phyloP scores from a whole-genome alignment of 1,140 invertebrate genomes.

The Bicyclus anynana region DNA sequence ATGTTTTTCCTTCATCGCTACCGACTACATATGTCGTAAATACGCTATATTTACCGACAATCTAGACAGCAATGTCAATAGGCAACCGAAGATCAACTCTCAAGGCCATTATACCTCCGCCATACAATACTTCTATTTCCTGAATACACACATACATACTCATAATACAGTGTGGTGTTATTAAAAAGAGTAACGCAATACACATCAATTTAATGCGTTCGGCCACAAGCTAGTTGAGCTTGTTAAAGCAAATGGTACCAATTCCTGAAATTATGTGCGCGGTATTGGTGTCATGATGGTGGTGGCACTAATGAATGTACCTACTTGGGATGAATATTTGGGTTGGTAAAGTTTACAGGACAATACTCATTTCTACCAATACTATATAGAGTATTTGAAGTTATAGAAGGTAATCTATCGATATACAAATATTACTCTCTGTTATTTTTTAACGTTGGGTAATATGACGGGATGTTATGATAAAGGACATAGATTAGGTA shows the following conservation, averaged over 20 bases:
- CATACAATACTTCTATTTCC: conserved; percentile 1
- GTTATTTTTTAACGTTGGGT: no score
- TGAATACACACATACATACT: conserved; percentile 4
- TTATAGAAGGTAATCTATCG: no score
- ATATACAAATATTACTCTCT: no score
- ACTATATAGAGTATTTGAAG: no score
- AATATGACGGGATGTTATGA: no score
- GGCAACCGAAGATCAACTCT: conserved; percentile 5
- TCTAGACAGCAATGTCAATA: background rate
- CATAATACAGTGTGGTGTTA: conserved; percentile 1
- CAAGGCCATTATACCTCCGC: conserved; percentile 10
- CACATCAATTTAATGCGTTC: conserved; percentile 53
- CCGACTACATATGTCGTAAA: no score
- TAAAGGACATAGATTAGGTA: no score
- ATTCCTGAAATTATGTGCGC: conserved; percentile 63
- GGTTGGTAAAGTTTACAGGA: background rate
- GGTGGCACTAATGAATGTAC: conserved; percentile 16
- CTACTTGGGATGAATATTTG: conserved; percentile 15
- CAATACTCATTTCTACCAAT: no score
- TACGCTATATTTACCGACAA: background rate
- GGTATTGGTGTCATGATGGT: conserved; percentile 42
- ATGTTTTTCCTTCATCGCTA: no score
- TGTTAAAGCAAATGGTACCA: conserved; percentile 58
- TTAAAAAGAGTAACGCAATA: conserved; percentile 45
- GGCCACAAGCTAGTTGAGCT: conserved; percentile 67